Evolutionary conservation across 2,113 vertebrate genomes (phyloP).

Genomic region (Ochotona princeps): DNA sequence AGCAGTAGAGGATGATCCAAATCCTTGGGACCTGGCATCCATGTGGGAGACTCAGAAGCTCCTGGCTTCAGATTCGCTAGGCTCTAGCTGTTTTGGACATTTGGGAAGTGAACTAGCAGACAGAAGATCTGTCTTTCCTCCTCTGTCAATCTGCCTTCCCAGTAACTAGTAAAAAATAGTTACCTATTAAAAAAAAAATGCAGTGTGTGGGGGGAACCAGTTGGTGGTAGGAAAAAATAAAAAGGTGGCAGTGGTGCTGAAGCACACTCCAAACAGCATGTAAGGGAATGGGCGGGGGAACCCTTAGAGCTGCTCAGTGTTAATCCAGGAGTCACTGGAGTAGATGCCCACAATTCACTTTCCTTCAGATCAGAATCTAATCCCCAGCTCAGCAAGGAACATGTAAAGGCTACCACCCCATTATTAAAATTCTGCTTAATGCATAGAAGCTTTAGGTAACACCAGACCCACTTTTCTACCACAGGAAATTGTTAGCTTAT

Average conservation of each 20-base stretch:
- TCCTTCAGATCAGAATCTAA: constrained; percentile 17
- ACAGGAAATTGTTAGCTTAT: not conserved
- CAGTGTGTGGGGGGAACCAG: not conserved
- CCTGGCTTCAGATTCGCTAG: too few species aligned
- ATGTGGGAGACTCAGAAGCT: too few species aligned
- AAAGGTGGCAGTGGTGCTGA: not conserved
- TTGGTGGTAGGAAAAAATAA: not conserved
- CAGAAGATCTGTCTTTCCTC: too few species aligned
- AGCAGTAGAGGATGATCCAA: too few species aligned
- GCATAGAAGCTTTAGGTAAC: not conserved
- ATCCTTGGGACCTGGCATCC: too few species aligned
- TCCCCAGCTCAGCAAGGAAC: not conserved
- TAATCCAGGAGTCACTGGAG: not conserved
- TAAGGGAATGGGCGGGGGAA: not conserved
- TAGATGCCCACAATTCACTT: constrained; percentile 1
- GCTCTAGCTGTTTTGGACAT: too few species aligned
- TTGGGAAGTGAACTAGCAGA: too few species aligned
- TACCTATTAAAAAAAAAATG: too few species aligned
- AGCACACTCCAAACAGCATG: not conserved
- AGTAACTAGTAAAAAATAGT: too few species aligned
- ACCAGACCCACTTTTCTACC: constrained; percentile 6
- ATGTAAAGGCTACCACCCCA: constrained; percentile 35
- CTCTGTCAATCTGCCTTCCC: too few species aligned
- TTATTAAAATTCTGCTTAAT: not conserved
- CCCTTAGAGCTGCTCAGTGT: not conserved